These are phyloP conservation scores for Oxycera nigricornis DNA, from an alignment of 2,888 invertebrate genomes.

Conservation along the genomic window DNA sequence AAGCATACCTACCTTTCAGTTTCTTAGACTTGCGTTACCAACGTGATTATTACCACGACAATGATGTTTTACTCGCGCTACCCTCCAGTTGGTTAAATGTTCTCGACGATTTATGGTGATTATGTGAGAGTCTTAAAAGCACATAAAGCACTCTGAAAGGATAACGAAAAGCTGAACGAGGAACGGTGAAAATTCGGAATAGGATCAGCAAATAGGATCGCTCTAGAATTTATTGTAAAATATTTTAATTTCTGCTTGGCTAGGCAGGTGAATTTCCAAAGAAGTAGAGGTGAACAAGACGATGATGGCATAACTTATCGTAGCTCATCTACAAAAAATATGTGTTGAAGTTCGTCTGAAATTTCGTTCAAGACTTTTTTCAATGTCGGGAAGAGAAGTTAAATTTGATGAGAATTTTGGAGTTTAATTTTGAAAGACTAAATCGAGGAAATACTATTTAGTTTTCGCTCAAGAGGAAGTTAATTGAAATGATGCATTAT, in stretches of 20 bases:
- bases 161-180: constrained; percentile 20
- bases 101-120: constrained; percentile 33
- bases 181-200: not conserved
- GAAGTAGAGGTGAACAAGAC: too few species aligned
- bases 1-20: not conserved
- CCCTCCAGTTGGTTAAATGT: constrained; percentile 3
- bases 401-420: too few species aligned
- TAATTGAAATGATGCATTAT: too few species aligned
- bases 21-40: not conserved
- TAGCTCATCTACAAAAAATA: too few species aligned
- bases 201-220: constrained; percentile 22
- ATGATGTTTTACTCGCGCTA: not conserved
- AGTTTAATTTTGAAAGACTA: too few species aligned
- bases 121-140: constrained; percentile 39
- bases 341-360: too few species aligned
- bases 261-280: constrained; percentile 30
- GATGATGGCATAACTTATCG: too few species aligned
- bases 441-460: too few species aligned
- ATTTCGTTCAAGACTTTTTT: too few species aligned
- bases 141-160: constrained; percentile 36
- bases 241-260: constrained; percentile 34
- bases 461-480: too few species aligned
- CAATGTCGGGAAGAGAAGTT: too few species aligned
- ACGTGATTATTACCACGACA: constrained; percentile 11
- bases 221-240: constrained; percentile 29